Base-by-base conservation (phyloP, 2,888 invertebrate species). In the Eristalinus sepulchralis region DNA sequence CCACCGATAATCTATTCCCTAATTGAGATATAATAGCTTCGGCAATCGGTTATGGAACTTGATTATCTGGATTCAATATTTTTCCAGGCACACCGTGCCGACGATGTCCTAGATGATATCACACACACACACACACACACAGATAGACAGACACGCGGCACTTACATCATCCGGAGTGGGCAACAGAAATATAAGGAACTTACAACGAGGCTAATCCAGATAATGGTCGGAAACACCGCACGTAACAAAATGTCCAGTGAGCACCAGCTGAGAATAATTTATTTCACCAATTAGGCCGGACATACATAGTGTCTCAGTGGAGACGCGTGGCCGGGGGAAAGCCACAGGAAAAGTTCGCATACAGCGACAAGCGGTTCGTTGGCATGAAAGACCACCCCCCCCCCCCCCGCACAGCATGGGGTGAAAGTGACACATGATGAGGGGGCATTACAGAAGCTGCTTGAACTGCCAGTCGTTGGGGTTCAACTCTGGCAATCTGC, bases 201-300 rank as follows among this genome's bases (percentile, higher is more conserved):
- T 47, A 47, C 47, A 22, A 47, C 8, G 3, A 47, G 34, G 9
- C 67, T 72, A 78, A 83, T 78, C 78, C 78, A 24, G 63, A 62
- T 83, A 78, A 68, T 78, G 47, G 57, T 78, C 72, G 73, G 34
- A 36, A 68, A 73, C n/a, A 73, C 83, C 78, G 63, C 78, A 68
- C 62, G 73, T 63, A 62, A 73, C 66, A 67, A 62, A 67, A 39
- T 83, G 68, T 68, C 72, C 78, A 78, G 62, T 60, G 66, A 76
- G 60, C 78, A 73, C 67, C 72, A 83, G 78, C 83, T 73, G 83
- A 63, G 78, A 68, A 78, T 83, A 59, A 83, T 78, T 83, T 77
- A 73, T 73, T 72, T 68, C 62, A 53, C 78, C 72, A 83, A 83
- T 83, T 78, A 83, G 68, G 63, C 78, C 55, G 17, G 78, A 72